Conservation (phyloP, 2,797 vertebrate species). For the Crocodylus rhombifer region DNA sequence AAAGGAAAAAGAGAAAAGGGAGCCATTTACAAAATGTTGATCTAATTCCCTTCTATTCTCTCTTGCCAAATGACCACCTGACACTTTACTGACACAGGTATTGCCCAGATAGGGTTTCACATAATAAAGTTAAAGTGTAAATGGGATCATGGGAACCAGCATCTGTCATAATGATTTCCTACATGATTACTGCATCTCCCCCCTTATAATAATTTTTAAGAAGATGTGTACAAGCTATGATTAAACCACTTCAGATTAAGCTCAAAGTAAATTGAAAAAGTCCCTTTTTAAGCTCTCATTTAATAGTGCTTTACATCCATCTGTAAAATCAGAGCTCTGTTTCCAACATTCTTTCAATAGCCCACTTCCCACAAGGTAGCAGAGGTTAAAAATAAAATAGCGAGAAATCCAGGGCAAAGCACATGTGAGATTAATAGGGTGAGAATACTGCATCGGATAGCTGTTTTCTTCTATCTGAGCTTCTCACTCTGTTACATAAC, state of each 20-base stretch:
- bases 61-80: conserved; percentile 87
- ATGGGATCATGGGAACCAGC: conserved; percentile 84
- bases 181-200: conserved; percentile 64
- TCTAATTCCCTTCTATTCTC: conserved; percentile 75
- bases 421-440: conserved; percentile 70
- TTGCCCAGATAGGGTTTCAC: conserved; percentile 87
- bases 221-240: conserved; percentile 73
- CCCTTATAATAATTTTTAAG: conserved; percentile 66
- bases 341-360: conserved; percentile 63
- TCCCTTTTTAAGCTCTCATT: conserved; percentile 72
- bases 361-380: conserved; percentile 69
- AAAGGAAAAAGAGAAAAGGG: conserved; percentile 18
- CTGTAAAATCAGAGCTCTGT: conserved; percentile 72
- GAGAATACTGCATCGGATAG: conserved; percentile 71
- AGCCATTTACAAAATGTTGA: conserved; percentile 82
- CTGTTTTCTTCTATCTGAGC: conserved; percentile 68
- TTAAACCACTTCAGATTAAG: conserved; percentile 77
- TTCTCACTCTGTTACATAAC: conserved; percentile 44
- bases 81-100: conserved; percentile 89
- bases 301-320: conserved; percentile 66
- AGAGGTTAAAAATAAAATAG: conserved; percentile 72
- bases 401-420: conserved; percentile 60
- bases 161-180: conserved; percentile 88
- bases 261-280: conserved; percentile 75
- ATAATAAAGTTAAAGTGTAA: conserved; percentile 77